Conservation (phyloP, 2,888 invertebrate genomes). For the Lampropteryx suffumata region DNA sequence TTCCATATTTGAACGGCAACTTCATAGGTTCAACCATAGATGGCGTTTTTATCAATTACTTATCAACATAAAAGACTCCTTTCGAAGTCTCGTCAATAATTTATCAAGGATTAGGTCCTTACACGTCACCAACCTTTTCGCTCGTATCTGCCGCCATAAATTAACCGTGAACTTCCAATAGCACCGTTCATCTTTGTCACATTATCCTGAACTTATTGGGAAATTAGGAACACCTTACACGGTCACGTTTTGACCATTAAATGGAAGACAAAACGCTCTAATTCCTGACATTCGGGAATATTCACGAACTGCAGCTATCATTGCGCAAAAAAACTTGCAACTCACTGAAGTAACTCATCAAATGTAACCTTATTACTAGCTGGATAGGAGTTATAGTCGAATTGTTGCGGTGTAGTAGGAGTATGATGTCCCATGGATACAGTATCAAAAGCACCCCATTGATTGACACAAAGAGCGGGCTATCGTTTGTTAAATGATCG, state of each 20-base stretch:
- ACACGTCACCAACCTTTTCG: slow-evolving; percentile 44
- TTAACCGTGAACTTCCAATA: slow-evolving; percentile 58
- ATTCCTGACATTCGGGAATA: slow-evolving; percentile 75
- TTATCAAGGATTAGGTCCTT: slow-evolving; percentile 45
- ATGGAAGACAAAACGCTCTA: slow-evolving; percentile 76
- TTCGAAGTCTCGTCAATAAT: slow-evolving; percentile 29
- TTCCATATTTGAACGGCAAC: too few relatives aligned
- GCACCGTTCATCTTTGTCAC: slow-evolving; percentile 69
- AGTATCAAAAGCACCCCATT: slow-evolving; percentile 77
- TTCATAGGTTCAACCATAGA: too few relatives aligned
- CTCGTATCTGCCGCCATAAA: slow-evolving; percentile 53
- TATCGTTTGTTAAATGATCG: slow-evolving; percentile 73
- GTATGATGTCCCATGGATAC: slow-evolving; percentile 67
- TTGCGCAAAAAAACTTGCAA: slow-evolving; percentile 75
- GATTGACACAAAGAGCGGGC: slow-evolving; percentile 68
- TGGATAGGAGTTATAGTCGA: slow-evolving; percentile 21
- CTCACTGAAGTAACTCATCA: slow-evolving; percentile 22
- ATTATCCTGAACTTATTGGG: slow-evolving; percentile 67
- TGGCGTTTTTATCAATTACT: neutral
- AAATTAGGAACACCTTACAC: slow-evolving; percentile 70
- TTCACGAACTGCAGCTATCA: slow-evolving; percentile 77
- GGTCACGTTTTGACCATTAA: slow-evolving; percentile 81
- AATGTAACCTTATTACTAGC: slow-evolving; percentile 36
- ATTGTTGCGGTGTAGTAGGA: slow-evolving; percentile 24
- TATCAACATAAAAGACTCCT: neutral